phyloP scores from a whole-genome alignment of 2,113 vertebrate genomes.

The Daubentonia madagascariensis region DNA sequence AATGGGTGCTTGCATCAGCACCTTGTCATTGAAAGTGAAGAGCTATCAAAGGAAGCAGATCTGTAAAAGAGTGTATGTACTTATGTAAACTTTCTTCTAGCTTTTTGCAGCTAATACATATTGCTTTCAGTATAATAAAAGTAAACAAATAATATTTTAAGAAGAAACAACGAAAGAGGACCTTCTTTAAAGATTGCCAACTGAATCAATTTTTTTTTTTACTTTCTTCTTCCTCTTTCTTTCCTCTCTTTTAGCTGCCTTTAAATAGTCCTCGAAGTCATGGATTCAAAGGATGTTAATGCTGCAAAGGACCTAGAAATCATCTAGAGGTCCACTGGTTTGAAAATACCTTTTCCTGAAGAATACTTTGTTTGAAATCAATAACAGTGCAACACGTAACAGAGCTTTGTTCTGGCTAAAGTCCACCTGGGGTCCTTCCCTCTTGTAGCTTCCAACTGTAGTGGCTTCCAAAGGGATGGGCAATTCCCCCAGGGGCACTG shows the following conservation, averaged over 20 bases:
- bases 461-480: not conserved
- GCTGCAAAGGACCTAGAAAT: not conserved
- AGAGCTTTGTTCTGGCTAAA: not conserved
- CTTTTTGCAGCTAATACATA: not conserved
- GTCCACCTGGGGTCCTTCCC: not conserved
- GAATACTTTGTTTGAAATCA: not conserved
- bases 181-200: not conserved
- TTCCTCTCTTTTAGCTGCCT: not conserved
- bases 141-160: not conserved
- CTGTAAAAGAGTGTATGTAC: not conserved
- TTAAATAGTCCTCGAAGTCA: not conserved
- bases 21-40: not conserved
- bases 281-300: not conserved
- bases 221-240: not conserved
- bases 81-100: not conserved
- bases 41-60: not conserved
- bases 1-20: not conserved
- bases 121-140: not conserved
- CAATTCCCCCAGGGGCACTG: not conserved
- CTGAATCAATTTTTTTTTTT: not conserved
- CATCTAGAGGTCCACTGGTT: not conserved
- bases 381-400: not conserved
- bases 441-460: not conserved
- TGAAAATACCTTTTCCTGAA: not conserved
- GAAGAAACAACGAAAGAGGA: not conserved